Evolutionary conservation across 2,797 vertebrate genomes (phyloP).

Genomic region (Tragopan temminckii): DNA sequence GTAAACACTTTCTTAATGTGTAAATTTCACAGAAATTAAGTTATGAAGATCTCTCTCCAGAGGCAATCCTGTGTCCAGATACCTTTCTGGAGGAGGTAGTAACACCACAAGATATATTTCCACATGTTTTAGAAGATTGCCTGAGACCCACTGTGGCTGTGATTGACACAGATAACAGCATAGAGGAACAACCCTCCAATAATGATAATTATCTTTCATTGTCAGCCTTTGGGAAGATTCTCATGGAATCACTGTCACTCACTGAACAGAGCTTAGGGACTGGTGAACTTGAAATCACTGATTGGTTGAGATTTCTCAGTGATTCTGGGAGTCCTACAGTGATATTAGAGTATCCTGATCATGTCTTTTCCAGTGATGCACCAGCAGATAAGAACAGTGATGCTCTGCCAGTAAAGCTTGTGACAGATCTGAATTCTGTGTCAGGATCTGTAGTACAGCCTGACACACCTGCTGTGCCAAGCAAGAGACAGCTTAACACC

Average conservation of each 20-base stretch:
- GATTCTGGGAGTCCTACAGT: conserved; percentile 21
- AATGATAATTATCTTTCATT: conserved; percentile 29
- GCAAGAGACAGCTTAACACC: neutral
- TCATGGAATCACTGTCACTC: neutral
- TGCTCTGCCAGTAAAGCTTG: conserved; percentile 43
- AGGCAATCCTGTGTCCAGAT: conserved; percentile 43
- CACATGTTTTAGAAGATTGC: conserved; percentile 11
- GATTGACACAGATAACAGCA: conserved; percentile 7
- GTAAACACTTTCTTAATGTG: neutral
- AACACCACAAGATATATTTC: neutral
- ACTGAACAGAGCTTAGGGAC: neutral
- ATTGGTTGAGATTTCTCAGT: conserved; percentile 12
- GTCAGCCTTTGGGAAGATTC: neutral
- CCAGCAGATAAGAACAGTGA: conserved; percentile 22
- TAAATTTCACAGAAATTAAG: conserved; percentile 42
- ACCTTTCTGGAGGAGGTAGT: neutral
- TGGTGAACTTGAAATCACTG: conserved; percentile 17
- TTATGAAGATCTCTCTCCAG: conserved; percentile 39
- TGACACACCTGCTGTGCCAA: neutral
- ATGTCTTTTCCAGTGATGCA: neutral
- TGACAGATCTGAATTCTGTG: conserved; percentile 35
- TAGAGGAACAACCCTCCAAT: conserved; percentile 35
- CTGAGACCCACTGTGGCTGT: neutral
- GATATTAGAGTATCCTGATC: neutral
- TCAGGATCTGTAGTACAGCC: conserved; percentile 33